Evolutionary conservation across 2,888 invertebrate species (phyloP), one percentile per base, ranked within the genome.

Genomic region (Tetheella fluctuosa): DNA sequence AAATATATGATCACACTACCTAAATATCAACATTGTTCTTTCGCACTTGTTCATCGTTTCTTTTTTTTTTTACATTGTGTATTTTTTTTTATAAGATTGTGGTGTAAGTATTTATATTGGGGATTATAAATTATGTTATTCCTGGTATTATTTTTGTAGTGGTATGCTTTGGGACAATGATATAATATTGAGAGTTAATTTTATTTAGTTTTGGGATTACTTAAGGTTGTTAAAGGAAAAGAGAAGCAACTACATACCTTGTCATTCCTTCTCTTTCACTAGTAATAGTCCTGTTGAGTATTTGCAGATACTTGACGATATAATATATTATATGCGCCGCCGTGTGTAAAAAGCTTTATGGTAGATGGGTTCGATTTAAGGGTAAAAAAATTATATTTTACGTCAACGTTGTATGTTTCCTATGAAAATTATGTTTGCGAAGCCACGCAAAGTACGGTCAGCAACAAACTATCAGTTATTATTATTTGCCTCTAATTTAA

Each of bases 101-200:
- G n/a, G n/a, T 69, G 69, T 71, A 3, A 68, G 65, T 64, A 66
- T 67, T 68, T 68, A 64, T 67, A 65, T 63, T 72, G 67, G 70
- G 73, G 71, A 69, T 74, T 70, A 69, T 64, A 48, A 10, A 10
- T 48, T 20, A 48, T 48, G 20, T 48, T 48, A 10, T 48, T 48
- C 48, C 48, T 10, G 48, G 1, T 17, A 17, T 17, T 42, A 17
- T 17, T 42, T n/a, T n/a, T n/a, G n/a, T n/a, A n/a, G 17, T 42
- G 68, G 60, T 71, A 65, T 60, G 68, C 65, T 67, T 70, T 74
- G 67, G 63, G 67, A 62, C 64, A 15, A 52, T 54, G 52, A 60
- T 62, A 68, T 60, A 66, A 61, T 65, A 64, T 69, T 64, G 71
- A 59, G 17, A n/a, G 42, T 42, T 15, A 39, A 3, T 39, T 17